phyloP scores from a whole-genome alignment of 2,888 invertebrate species.

The Ormyrus labotus region DNA sequence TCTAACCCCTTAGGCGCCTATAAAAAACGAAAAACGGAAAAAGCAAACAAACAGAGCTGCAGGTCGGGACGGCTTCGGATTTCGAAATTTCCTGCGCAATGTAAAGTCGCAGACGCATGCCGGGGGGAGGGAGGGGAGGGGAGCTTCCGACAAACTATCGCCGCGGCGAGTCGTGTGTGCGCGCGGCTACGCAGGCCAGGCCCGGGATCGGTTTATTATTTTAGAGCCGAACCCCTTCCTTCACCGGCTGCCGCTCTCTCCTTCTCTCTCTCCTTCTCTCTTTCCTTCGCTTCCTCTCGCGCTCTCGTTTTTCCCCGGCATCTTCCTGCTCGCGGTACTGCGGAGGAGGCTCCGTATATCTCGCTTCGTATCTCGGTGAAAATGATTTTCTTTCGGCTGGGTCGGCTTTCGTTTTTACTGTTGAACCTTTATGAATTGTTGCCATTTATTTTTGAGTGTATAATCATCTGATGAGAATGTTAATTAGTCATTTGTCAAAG shows the following conservation, averaged over 20 bases:
- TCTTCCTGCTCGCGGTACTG: too few relatives aligned
- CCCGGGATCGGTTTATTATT: slow-evolving; percentile 68
- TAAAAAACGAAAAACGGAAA: slow-evolving; percentile 16
- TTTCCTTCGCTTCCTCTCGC: slow-evolving; percentile 34
- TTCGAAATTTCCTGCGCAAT: slow-evolving; percentile 54
- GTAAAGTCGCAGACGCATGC: slow-evolving; percentile 16
- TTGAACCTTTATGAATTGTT: too few relatives aligned
- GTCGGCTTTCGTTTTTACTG: too few relatives aligned
- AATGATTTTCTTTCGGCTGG: too few relatives aligned
- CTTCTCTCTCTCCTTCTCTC: slow-evolving; percentile 41
- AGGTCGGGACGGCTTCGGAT: slow-evolving; percentile 16
- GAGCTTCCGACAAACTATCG: slow-evolving; percentile 23
- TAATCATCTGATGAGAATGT: too few relatives aligned
- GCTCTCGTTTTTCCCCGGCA: neutral
- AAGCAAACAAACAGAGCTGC: slow-evolving; percentile 47
- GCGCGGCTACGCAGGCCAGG: neutral
- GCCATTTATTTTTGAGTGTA: too few relatives aligned
- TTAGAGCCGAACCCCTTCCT: slow-evolving; percentile 66
- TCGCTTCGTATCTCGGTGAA: too few relatives aligned
- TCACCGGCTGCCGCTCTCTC: slow-evolving; percentile 46
- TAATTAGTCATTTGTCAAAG: too few relatives aligned
- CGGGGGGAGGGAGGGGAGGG: too few relatives aligned
- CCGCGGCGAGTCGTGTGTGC: neutral
- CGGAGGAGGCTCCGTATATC: too few relatives aligned
- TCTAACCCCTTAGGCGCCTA: slow-evolving; percentile 40